A percentile compares a stretch with the other conserved stretches of the same genome.
These are phyloP conservation scores for Microtus pennsylvanicus DNA, from an alignment of 2,113 vertebrate genomes.

Conservation along the genomic window DNA sequence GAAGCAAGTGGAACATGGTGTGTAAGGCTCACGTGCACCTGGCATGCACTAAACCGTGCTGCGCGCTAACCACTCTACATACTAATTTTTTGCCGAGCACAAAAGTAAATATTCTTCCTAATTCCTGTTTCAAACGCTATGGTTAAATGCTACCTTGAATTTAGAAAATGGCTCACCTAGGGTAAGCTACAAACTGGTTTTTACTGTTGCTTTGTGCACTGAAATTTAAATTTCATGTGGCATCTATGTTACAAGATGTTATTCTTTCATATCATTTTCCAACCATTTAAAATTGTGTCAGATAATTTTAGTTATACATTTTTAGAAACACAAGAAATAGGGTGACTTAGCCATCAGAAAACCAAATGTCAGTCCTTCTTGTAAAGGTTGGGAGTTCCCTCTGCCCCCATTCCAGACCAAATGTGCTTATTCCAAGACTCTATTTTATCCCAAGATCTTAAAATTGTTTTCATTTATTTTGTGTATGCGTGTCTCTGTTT, in stretches of 20 bases:
- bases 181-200: neutral
- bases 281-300: neutral
- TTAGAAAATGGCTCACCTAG: constrained; percentile 9
- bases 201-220: neutral
- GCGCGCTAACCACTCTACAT: neutral
- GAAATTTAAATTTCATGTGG: constrained; percentile 29
- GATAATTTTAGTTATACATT: neutral
- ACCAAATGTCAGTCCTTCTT: neutral
- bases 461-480: neutral
- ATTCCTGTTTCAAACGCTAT: neutral
- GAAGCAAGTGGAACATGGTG: neutral
- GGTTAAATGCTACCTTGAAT: neutral
- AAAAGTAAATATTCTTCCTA: neutral
- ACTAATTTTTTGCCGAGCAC: neutral
- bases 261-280: neutral
- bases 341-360: neutral
- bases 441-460: neutral
- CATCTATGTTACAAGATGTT: neutral
- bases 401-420: neutral
- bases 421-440: neutral
- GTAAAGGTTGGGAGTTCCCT: neutral
- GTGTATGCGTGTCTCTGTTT: too few species aligned
- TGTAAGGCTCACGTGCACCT: neutral
- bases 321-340: neutral
- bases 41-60: neutral